Conservation (phyloP, 2,888 invertebrate species). For the Autographa gamma region DNA sequence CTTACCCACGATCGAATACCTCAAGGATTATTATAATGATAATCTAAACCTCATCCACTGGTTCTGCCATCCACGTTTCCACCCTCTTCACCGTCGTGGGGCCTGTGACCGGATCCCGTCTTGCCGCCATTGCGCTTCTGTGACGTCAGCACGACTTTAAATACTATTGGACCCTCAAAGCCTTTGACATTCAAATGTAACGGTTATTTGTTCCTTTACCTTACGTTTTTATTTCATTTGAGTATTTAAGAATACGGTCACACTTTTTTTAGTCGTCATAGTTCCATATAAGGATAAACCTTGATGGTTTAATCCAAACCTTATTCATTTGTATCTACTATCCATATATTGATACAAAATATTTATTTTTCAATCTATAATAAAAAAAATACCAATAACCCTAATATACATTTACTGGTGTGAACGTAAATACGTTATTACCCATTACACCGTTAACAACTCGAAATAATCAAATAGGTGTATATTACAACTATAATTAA, state of each 20-base stretch:
- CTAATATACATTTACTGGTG: too few species aligned
- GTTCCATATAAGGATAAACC: too few species aligned
- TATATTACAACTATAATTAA: neutral
- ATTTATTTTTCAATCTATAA: too few species aligned
- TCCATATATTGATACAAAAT: too few species aligned
- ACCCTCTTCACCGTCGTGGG: slow-evolving; percentile 21
- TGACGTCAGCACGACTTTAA: slow-evolving; percentile 18
- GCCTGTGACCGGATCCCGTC: slow-evolving; percentile 32
- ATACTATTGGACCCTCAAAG: slow-evolving; percentile 8
- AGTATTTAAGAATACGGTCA: too few species aligned
- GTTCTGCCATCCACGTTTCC: slow-evolving; percentile 16
- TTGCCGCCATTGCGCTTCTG: slow-evolving; percentile 20
- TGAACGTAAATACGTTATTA: neutral
- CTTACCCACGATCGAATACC: too few species aligned
- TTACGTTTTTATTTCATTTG: slow-evolving; percentile 3
- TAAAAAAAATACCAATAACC: too few species aligned
- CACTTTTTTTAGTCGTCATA: too few species aligned
- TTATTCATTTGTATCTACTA: too few species aligned
- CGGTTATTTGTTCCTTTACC: slow-evolving; percentile 27
- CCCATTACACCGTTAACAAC: neutral
- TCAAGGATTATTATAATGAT: neutral
- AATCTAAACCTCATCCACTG: neutral
- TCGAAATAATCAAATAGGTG: neutral
- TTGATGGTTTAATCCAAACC: too few species aligned
- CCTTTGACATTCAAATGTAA: slow-evolving; percentile 39